phyloP scores from a whole-genome alignment of 2,797 vertebrate species.

The Aplochiton taeniatus region DNA sequence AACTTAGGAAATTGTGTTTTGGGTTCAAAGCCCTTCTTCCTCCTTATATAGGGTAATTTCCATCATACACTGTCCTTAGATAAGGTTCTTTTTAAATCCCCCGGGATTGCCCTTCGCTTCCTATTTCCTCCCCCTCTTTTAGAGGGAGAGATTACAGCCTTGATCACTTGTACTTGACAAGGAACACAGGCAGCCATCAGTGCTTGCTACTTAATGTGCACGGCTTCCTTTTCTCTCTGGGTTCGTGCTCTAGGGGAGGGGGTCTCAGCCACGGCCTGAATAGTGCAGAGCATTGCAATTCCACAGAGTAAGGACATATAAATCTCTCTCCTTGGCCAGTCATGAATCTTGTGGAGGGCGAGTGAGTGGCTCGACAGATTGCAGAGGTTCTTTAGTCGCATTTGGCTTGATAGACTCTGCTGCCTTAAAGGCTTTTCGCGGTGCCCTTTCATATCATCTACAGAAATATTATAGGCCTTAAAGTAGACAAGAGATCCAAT shows the following conservation, averaged over 20 bases:
- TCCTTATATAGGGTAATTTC: conserved; percentile 29
- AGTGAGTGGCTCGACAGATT: conserved; percentile 46
- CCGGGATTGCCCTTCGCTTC: conserved; percentile 24
- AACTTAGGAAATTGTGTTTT: background rate
- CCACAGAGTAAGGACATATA: conserved; percentile 58
- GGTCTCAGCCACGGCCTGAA: conserved; percentile 43
- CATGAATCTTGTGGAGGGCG: conserved; percentile 53
- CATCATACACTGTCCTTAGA: conserved; percentile 29
- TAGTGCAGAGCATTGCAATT: conserved; percentile 64
- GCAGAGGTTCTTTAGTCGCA: conserved; percentile 45
- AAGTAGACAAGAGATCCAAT: too few relatives aligned
- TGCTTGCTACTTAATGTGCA: conserved; percentile 16
- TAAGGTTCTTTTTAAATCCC: conserved; percentile 31
- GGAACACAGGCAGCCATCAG: conserved; percentile 38
- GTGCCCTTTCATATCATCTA: background rate
- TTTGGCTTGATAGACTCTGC: conserved; percentile 38
- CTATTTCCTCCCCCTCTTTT: conserved; percentile 17
- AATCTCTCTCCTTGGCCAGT: conserved; percentile 54
- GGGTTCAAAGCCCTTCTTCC: conserved; percentile 23
- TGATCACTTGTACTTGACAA: conserved; percentile 47
- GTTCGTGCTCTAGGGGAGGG: conserved; percentile 39
- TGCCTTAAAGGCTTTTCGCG: conserved; percentile 33
- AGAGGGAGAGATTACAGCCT: conserved; percentile 15
- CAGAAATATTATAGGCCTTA: too few relatives aligned
- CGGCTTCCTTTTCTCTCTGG: conserved; percentile 30